phyloP scores from a whole-genome alignment of 2,888 invertebrate genomes.

The Lepidochrysops patricia region DNA sequence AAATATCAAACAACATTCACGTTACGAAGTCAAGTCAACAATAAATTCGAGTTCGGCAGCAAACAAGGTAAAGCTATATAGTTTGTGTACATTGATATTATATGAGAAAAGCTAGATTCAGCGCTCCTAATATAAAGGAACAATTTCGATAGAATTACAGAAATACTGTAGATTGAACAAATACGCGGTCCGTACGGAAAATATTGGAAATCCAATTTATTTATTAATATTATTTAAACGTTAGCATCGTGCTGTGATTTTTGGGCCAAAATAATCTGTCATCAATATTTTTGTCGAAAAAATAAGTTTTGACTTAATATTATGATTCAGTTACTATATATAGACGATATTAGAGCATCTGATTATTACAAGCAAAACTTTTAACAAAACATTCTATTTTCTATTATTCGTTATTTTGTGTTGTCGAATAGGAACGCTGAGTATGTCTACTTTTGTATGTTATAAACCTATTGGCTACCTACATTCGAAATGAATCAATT shows the following conservation, averaged over 20 bases:
- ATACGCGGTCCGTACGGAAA: constrained; percentile 2
- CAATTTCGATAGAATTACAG: constrained; percentile 5
- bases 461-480: too few species aligned
- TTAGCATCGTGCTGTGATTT: neutral
- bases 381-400: too few species aligned
- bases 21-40: constrained; percentile 11
- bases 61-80: constrained; percentile 10
- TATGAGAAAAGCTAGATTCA: constrained; percentile 7
- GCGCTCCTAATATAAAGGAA: constrained; percentile 3
- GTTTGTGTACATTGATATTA: constrained; percentile 9
- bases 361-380: too few species aligned
- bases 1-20: constrained; percentile 1
- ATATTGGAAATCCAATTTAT: neutral
- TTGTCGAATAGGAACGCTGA: too few species aligned
- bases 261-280: neutral
- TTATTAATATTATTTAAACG: neutral
- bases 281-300: neutral
- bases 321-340: too few species aligned
- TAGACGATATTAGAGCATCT: too few species aligned
- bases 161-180: neutral
- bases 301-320: too few species aligned
- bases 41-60: constrained; percentile 13
- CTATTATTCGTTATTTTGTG: too few species aligned
- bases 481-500: too few species aligned
- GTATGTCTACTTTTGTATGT: too few species aligned